Percentiles rank a stretch among this genome's conserved stretches.
These are phyloP conservation scores for Branchipolynoe longqiensis DNA, from an alignment of 2,888 invertebrate genomes.

Conservation along the genomic window DNA sequence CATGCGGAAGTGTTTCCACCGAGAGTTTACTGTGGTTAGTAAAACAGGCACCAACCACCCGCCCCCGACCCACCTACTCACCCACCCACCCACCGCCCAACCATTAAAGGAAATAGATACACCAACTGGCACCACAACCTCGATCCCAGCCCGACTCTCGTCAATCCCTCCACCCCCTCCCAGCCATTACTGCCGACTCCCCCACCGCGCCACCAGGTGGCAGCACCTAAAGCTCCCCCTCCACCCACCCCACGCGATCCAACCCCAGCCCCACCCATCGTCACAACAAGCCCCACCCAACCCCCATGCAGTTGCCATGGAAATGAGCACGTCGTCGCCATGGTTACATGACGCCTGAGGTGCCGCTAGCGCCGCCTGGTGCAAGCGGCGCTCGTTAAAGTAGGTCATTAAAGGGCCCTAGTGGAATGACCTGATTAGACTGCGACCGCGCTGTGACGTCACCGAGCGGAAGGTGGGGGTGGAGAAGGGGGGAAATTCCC, in stretches of 20 bases:
- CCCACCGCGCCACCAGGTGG: no score
- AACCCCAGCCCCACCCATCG: neutral
- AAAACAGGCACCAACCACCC: neutral
- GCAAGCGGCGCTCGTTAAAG: conserved; percentile 31
- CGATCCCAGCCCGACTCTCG: neutral
- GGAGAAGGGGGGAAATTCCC: no score
- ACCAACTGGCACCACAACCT: neutral
- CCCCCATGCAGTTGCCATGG: conserved; percentile 26
- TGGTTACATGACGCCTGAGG: conserved; percentile 44
- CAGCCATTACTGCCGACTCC: no score
- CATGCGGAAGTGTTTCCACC: no score
- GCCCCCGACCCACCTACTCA: neutral
- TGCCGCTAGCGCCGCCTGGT: conserved; percentile 25
- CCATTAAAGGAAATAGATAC: conserved; percentile 14
- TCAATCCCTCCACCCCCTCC: neutral
- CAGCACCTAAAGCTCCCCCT: neutral
- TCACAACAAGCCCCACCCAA: neutral
- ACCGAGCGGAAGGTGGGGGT: no score
- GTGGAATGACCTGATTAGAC: conserved; percentile 36
- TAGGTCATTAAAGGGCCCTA: conserved; percentile 43
- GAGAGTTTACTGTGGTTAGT: no score
- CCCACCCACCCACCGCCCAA: neutral
- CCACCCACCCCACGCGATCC: neutral
- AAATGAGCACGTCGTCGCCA: conserved; percentile 40
- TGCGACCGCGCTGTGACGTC: conserved; percentile 18